Base-by-base conservation (phyloP, 2,888 invertebrate genomes). In the Spilarctia lutea region DNA sequence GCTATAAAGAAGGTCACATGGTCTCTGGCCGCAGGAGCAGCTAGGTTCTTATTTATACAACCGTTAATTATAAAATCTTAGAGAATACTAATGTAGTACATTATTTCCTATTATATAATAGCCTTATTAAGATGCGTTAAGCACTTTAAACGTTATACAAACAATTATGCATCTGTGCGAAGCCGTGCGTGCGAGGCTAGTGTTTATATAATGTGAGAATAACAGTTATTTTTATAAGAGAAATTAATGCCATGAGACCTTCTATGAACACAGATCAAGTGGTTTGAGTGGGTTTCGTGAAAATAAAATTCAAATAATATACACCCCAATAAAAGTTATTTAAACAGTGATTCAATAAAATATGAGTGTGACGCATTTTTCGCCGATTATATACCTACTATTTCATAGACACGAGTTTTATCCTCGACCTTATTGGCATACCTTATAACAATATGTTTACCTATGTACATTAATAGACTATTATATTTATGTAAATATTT, bases 381-480 rank as follows among this genome's bases (percentile, higher is more conserved):
- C n/a, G 18, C 18, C 48, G 6, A 18, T 18, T 20, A 6, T 20
- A 48, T 24, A 39, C 8, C 0, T 52, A 56, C n/a, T 56, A 56
- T 10, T 10, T 24, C n/a, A 56, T 56, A n/a, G n/a, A 24, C 52
- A 56, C 20, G n/a, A n/a, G n/a, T n/a, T 56, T 52, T n/a, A 86
- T 85, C 85, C 85, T 85, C 85, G 76, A 79, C 71, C 65, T 33
- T 76, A 75, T 70, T 60, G 79, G 79, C 75, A 77, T 63, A 69
- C 20, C 20, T 20, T 13, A 48, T 20, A 52, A 52, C 24, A 52
- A 18, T 52, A 52, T 24, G 52, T 56, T 70, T 72, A 66, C 42
- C 8, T 65, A 74, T 79, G 74, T 80, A 78, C 70, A 77, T 71
- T n/a, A 30, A 72, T 74, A 76, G 52, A 72, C 63, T 73, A 72